Base-by-base conservation (phyloP, 2,113 vertebrate genomes). In the Rutilus rutilus region DNA sequence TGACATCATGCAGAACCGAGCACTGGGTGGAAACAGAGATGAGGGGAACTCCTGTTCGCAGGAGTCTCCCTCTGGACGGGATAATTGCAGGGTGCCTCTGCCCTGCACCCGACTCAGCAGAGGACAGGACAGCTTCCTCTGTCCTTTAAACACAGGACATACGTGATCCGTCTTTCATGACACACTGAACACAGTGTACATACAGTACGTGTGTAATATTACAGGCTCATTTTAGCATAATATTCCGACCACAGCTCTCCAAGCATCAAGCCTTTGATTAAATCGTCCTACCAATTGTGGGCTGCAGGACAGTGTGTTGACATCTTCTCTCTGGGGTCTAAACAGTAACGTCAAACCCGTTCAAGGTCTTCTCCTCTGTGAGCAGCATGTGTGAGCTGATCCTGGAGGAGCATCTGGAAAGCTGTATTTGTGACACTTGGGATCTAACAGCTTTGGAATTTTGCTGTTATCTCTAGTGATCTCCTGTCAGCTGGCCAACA, bases 1-100 rank as follows among this genome's bases (percentile, higher is more conserved):
- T 87, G 52, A 82, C 78, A 82, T 89, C 85, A 86, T 84, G 82
- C 21, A 39, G 59, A 76, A 52, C 33, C 1, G 64, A 77, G 17
- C 1, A 14, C 23, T 81, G 6, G 54, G 54, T 23, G 54, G 54
- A 57, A 57, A 23, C 33, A 47, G 45, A 17, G 73, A 82, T 62
- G 57, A 83, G 83, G 60, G 73, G 27, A 78, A 59, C 79, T 84
- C 81, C 83, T n/a, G 25, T 79, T 85, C 33, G 45, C 67, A 33
- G 17, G 57, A 73, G 57, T 84, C 62, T 64, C 82, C n/a, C 77
- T 33, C 71, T 36, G 50, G 67, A 85, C 8, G 27, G 85, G 84
- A 85, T 71, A 82, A 85, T 82, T 82, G 79, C 86, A 73, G 39
- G 75, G 54, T 60, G 57, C 27, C 73, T 84, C 60, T 78, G 76